A percentile compares a stretch with the other conserved stretches of the same genome.
phyloP scores from a whole-genome alignment of 2,797 vertebrate genomes.

The Rachycentron canadum region DNA sequence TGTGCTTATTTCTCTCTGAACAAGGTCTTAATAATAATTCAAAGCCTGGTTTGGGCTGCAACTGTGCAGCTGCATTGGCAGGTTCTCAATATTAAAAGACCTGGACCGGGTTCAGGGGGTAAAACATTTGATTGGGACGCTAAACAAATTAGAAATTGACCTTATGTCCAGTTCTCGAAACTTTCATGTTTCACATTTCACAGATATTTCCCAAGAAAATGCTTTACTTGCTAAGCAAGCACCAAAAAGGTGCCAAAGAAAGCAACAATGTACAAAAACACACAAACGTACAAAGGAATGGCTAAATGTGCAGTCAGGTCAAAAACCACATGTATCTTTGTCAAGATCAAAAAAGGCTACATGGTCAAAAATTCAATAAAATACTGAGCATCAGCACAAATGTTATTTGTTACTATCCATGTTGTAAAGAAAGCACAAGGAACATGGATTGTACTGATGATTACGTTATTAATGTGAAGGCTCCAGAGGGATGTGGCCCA shows the following conservation, averaged over 20 bases:
- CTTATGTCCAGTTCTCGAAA: slow-evolving; percentile 21
- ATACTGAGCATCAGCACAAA: neutral
- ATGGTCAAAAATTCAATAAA: neutral
- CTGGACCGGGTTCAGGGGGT: slow-evolving; percentile 6
- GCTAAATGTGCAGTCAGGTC: slow-evolving; percentile 7
- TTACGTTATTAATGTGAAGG: slow-evolving; percentile 8
- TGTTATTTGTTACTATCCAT: neutral
- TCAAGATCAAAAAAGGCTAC: neutral
- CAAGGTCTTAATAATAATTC: neutral
- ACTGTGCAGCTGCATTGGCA: slow-evolving; percentile 18
- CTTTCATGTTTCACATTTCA: slow-evolving; percentile 9
- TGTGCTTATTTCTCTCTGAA: neutral
- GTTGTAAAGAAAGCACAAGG: neutral
- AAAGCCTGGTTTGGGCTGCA: neutral
- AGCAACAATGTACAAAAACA: slow-evolving; percentile 2
- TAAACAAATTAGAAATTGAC: slow-evolving; percentile 11
- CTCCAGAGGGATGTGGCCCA: slow-evolving; percentile 11
- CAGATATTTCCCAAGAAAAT: slow-evolving; percentile 34
- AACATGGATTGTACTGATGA: neutral
- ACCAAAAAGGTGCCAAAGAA: slow-evolving; percentile 29
- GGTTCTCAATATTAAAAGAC: slow-evolving; percentile 1
- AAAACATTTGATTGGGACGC: slow-evolving; percentile 16
- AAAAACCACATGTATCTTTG: slow-evolving; percentile 2
- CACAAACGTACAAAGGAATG: neutral
- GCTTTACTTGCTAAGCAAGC: slow-evolving; percentile 1